A percentile compares a stretch with the other conserved stretches of the same genome.
Conservation (phyloP, 2,797 vertebrate genomes). For the Thripadectes ignobilis region DNA sequence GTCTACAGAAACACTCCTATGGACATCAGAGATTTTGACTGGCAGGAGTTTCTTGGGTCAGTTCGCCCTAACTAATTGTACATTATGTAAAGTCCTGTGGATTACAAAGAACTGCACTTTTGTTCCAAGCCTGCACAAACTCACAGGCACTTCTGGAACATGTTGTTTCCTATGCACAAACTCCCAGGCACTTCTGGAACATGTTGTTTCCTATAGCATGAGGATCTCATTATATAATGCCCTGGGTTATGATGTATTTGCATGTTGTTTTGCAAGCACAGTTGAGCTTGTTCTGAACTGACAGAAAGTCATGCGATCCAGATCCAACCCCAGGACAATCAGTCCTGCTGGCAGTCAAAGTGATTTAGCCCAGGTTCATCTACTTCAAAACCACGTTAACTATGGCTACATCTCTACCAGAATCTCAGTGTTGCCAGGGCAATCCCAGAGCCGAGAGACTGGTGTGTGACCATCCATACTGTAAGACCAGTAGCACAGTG, state of each 20-base stretch:
- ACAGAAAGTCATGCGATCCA: not conserved
- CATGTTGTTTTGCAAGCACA: not conserved
- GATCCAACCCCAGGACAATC: not conserved
- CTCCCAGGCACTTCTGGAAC: not conserved
- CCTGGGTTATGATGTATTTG: not conserved
- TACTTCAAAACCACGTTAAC: not conserved
- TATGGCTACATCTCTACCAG: not conserved
- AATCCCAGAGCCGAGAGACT: not conserved
- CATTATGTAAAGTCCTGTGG: not conserved
- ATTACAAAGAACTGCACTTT: not conserved
- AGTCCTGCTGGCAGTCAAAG: not conserved
- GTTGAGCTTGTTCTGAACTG: not conserved
- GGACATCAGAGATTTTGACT: not conserved
- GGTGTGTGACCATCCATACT: not conserved
- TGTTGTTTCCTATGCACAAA: not conserved
- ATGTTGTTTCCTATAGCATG: not conserved
- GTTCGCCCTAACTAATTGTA: not conserved
- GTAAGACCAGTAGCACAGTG: not conserved
- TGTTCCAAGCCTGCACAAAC: not conserved
- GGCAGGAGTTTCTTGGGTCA: not conserved
- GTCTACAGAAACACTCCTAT: not conserved
- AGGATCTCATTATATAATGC: slow-evolving; percentile 20
- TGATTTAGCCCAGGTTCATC: not conserved
- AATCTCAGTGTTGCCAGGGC: not conserved
- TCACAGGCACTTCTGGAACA: not conserved